Evolutionary conservation across 2,797 vertebrate genomes (phyloP).

Genomic region (Toxotes lorentzi): DNA sequence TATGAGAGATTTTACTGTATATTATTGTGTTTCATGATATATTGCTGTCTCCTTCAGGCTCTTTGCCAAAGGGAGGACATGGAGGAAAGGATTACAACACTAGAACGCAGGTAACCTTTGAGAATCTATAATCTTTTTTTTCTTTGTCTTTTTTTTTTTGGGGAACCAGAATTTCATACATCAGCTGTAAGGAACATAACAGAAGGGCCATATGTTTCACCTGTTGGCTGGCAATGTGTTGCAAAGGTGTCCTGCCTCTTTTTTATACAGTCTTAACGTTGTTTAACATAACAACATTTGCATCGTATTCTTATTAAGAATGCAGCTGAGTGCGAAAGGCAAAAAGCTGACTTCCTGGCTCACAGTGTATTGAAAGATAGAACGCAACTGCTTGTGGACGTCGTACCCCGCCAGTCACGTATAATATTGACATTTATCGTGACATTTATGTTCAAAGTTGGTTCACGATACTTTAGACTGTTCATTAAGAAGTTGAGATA

Average conservation of each 20-base stretch:
- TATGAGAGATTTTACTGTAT: neutral
- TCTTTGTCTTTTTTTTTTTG: too few relatives aligned
- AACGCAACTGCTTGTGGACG: neutral
- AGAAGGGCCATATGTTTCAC: conserved; percentile 57
- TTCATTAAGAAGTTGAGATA: neutral
- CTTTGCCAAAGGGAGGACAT: conserved; percentile 95
- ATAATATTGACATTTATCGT: neutral
- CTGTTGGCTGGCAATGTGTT: conserved; percentile 49
- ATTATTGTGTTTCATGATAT: conserved; percentile 24
- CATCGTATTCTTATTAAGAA: conserved; percentile 29
- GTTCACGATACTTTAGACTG: neutral
- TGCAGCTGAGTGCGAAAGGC: conserved; percentile 1
- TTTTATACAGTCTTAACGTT: conserved; percentile 25
- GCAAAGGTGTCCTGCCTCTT: conserved; percentile 36
- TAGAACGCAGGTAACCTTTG: conserved; percentile 88
- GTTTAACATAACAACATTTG: conserved; percentile 49
- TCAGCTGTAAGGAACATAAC: conserved; percentile 15
- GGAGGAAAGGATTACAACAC: conserved; percentile 94
- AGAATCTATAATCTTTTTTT: neutral
- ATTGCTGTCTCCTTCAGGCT: conserved; percentile 80
- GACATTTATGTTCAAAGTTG: neutral
- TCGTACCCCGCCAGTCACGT: neutral
- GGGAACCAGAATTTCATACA: conserved; percentile 1
- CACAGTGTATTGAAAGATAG: neutral
- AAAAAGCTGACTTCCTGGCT: neutral